phyloP scores from a whole-genome alignment of 2,113 vertebrate genomes.

The Heloderma charlesbogerti region DNA sequence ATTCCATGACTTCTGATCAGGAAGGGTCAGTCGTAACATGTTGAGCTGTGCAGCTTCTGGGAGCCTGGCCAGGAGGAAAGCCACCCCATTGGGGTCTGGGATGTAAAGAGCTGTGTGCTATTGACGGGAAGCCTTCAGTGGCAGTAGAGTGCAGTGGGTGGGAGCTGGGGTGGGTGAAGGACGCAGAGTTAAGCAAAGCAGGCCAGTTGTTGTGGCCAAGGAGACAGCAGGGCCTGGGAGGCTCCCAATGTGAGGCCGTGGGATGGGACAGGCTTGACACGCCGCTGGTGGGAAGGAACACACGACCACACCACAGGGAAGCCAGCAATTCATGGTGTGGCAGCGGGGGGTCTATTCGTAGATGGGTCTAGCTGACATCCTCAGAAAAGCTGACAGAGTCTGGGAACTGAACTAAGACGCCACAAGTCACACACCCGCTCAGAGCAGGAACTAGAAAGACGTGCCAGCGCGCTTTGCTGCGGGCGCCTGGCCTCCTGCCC shows the following conservation, averaged over 20 bases:
- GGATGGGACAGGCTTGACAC: too few relatives aligned
- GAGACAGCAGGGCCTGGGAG: background rate
- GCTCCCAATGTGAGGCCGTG: background rate
- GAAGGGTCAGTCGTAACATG: background rate
- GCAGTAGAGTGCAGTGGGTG: too few relatives aligned
- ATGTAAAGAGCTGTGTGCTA: background rate
- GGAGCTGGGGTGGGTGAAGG: background rate
- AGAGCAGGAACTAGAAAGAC: background rate
- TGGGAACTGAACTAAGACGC: background rate
- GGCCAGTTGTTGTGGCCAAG: too few relatives aligned
- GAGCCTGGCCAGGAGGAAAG: too few relatives aligned
- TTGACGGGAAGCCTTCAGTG: too few relatives aligned
- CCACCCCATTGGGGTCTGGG: background rate
- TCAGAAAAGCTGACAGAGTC: constrained; percentile 14
- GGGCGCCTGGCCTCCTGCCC: constrained; percentile 53
- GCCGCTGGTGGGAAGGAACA: too few relatives aligned
- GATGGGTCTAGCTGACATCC: constrained; percentile 2
- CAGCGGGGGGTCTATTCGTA: background rate
- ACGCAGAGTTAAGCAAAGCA: too few relatives aligned
- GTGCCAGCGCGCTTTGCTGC: background rate
- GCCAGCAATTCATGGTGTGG: background rate
- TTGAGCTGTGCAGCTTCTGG: background rate
- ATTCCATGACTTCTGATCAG: background rate
- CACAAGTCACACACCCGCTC: background rate
- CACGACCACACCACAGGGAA: too few relatives aligned